These are phyloP conservation scores for Pygoscelis antarcticus DNA, from an alignment of 2,113 vertebrate species.

Conservation along the genomic window DNA sequence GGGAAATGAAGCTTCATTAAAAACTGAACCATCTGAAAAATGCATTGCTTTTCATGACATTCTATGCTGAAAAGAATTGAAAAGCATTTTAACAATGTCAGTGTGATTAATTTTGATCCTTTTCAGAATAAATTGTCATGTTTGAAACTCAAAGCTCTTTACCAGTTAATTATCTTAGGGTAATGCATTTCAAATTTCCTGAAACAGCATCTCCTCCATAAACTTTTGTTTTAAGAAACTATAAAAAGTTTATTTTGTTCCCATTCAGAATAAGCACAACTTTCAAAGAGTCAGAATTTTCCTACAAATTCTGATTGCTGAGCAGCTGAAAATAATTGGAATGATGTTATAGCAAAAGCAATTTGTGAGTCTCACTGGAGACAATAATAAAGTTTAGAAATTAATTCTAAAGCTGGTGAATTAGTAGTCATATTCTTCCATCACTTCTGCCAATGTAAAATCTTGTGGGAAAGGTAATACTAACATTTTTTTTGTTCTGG, in stretches of 20 bases:
- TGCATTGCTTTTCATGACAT: neutral
- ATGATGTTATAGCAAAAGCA: neutral
- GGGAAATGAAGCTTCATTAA: neutral
- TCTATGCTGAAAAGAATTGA: neutral
- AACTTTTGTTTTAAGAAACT: neutral
- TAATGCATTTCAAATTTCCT: neutral
- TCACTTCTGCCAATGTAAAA: neutral
- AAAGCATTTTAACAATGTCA: neutral
- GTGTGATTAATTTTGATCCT: neutral
- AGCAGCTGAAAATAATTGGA: neutral
- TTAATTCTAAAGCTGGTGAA: neutral
- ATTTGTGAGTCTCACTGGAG: neutral
- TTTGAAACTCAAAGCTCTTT: conserved; percentile 19
- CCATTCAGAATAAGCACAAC: neutral
- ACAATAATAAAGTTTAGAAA: neutral
- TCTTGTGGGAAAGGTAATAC: neutral
- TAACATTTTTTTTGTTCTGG: neutral
- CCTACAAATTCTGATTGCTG: neutral
- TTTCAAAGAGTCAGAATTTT: neutral
- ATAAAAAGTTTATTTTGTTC: neutral
- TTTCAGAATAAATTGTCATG: neutral
- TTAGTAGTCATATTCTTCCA: neutral
- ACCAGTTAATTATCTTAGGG: neutral
- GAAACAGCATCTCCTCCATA: neutral
- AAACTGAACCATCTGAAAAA: neutral